Conservation (phyloP, 1,140 invertebrate species). For the Leptopilina clavipes region DNA sequence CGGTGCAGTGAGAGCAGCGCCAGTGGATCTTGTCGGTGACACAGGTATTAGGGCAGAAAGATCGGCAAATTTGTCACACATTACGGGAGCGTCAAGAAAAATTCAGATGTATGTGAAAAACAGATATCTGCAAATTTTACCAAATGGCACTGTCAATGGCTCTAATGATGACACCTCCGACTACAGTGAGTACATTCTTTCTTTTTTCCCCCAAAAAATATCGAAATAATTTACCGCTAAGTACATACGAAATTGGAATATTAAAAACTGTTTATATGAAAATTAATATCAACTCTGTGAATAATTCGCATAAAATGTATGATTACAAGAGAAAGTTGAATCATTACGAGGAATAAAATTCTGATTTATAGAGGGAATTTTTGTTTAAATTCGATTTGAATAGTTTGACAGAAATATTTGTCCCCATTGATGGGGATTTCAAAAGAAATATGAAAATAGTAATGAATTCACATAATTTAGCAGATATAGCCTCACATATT, state of each 20-base stretch:
- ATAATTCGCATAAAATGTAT: no score
- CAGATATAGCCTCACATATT: no score
- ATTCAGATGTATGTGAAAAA: constrained; percentile 89
- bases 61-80: constrained; percentile 84
- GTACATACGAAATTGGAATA: no score
- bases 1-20: constrained; percentile 56
- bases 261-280: no score
- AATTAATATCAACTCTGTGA: no score
- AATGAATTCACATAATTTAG: background rate
- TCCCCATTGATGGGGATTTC: background rate
- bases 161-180: constrained; percentile 83
- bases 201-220: no score
- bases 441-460: background rate
- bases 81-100: constrained; percentile 82
- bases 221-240: no score
- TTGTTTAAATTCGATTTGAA: background rate
- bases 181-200: constrained; percentile 83
- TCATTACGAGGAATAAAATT: no score
- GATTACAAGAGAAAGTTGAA: no score
- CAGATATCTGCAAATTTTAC: constrained; percentile 84
- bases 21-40: constrained; percentile 58
- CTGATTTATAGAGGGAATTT: no score
- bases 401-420: background rate
- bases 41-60: constrained; percentile 74
- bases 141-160: constrained; percentile 87